Conservation (phyloP, 1,140 invertebrate genomes). For the Melanaphis sacchari region DNA sequence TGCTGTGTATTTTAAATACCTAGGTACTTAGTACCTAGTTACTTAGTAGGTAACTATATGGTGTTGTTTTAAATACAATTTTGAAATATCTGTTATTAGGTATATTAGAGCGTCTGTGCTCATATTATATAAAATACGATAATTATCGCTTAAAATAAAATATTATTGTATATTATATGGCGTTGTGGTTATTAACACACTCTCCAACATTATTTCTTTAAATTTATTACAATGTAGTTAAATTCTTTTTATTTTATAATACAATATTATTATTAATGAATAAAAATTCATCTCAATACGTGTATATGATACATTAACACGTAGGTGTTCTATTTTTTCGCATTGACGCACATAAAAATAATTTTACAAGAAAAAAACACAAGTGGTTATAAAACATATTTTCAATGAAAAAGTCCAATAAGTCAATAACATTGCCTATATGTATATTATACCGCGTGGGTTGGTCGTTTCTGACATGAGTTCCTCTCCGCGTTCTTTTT, state of each 20-base stretch:
- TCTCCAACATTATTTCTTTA: not conserved
- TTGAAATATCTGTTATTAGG: not conserved
- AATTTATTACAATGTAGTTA: too few species aligned
- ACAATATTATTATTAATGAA: not conserved
- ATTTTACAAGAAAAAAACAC: not conserved
- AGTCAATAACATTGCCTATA: not conserved
- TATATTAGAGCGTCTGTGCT: not conserved
- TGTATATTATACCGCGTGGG: not conserved
- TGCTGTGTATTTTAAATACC: not conserved
- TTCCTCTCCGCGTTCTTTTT: not conserved
- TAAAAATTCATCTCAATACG: not conserved
- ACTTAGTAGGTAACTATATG: not conserved
- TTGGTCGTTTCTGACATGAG: not conserved
- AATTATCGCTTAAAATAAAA: not conserved
- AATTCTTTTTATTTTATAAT: not conserved
- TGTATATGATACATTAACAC: not conserved
- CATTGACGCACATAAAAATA: not conserved
- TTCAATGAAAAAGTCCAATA: conserved; percentile 6
- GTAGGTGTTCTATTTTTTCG: not conserved
- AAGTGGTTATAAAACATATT: conserved; percentile 14
- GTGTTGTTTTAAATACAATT: not conserved
- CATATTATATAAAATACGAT: not conserved
- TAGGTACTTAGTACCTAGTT: not conserved
- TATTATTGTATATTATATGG: not conserved
- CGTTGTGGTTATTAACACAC: not conserved